A percentile compares a stretch with the other conserved stretches of the same genome.
phyloP scores from a whole-genome alignment of 2,113 vertebrate species.

The Paraplagusia blochii region DNA sequence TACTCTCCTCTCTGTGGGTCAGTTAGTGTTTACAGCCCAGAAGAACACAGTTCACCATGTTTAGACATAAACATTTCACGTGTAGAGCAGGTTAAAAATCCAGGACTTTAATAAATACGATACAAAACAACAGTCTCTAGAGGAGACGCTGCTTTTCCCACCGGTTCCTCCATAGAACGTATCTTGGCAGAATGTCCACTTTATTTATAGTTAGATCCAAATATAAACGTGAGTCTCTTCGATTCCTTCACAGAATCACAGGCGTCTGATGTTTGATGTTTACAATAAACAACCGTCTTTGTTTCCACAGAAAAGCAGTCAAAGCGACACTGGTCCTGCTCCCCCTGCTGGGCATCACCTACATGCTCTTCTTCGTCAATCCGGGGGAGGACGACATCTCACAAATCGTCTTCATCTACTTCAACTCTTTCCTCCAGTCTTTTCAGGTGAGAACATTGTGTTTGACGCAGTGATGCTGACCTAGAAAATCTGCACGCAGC shows the following conservation, averaged over 20 bases:
- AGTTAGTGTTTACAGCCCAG: no score
- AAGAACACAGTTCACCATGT: no score
- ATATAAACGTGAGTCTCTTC: no score
- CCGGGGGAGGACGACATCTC: conserved; percentile 95
- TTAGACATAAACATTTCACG: no score
- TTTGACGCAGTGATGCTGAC: not conserved
- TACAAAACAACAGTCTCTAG: no score
- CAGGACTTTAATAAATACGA: no score
- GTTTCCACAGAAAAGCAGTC: conserved; percentile 88
- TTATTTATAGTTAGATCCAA: not conserved
- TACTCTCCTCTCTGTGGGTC: conserved; percentile 6
- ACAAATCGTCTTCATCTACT: conserved; percentile 97
- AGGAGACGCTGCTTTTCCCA: no score
- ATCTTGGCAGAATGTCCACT: no score
- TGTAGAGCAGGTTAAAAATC: no score
- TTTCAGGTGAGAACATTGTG: conserved; percentile 85
- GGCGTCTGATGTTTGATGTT: not conserved
- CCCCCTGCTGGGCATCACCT: conserved; percentile 94
- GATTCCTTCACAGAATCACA: no score
- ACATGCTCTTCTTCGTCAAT: conserved; percentile 98
- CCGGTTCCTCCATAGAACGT: no score
- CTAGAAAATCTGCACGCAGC: not conserved
- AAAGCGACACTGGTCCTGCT: conserved; percentile 94
- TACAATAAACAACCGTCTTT: conserved; percentile 15
- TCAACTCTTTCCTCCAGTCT: conserved; percentile 97